Conservation (phyloP, 2,113 vertebrate species). For the Hemibagrus wyckioides region DNA sequence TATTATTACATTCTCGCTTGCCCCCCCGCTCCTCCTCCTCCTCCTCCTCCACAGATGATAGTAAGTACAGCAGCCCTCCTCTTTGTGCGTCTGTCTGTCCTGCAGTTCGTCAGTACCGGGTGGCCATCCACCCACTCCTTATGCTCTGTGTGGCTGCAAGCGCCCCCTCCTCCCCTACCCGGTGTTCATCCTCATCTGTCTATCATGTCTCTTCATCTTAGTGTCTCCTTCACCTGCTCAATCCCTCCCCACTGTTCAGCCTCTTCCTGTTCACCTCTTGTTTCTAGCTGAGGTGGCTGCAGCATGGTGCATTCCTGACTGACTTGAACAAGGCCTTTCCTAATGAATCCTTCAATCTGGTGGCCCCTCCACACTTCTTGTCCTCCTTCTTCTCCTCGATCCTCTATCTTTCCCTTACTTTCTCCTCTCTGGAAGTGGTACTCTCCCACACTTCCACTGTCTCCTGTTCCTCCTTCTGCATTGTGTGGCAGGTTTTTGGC, state of each 20-base stretch:
- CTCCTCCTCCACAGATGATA: conserved; percentile 91
- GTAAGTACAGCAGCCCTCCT: conserved; percentile 94
- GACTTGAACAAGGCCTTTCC: conserved; percentile 63
- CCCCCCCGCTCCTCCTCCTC: conserved; percentile 55
- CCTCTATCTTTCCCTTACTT: conserved; percentile 41
- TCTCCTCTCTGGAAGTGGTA: conserved; percentile 67
- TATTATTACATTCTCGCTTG: conserved; percentile 79
- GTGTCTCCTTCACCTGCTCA: conserved; percentile 43
- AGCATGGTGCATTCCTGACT: conserved; percentile 81
- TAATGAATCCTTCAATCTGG: conserved; percentile 57
- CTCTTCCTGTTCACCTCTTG: conserved; percentile 41
- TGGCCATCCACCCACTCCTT: conserved; percentile 62
- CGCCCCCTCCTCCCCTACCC: conserved; percentile 62
- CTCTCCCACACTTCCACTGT: conserved; percentile 56
- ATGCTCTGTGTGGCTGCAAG: conserved; percentile 85
- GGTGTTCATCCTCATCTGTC: conserved; percentile 50
- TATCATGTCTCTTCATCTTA: conserved; percentile 59
- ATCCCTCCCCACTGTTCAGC: conserved; percentile 5
- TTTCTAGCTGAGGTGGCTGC: conserved; percentile 65
- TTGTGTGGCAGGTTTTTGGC: conserved; percentile 46
- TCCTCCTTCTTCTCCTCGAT: conserved; percentile 45
- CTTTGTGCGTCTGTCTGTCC: conserved; percentile 89
- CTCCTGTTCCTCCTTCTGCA: conserved; percentile 51
- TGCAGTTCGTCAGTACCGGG: conserved; percentile 79
- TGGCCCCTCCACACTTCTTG: conserved; percentile 46